These are phyloP conservation scores for Chitala chitala DNA, from an alignment of 2,113 vertebrate species.

Conservation along the genomic window DNA sequence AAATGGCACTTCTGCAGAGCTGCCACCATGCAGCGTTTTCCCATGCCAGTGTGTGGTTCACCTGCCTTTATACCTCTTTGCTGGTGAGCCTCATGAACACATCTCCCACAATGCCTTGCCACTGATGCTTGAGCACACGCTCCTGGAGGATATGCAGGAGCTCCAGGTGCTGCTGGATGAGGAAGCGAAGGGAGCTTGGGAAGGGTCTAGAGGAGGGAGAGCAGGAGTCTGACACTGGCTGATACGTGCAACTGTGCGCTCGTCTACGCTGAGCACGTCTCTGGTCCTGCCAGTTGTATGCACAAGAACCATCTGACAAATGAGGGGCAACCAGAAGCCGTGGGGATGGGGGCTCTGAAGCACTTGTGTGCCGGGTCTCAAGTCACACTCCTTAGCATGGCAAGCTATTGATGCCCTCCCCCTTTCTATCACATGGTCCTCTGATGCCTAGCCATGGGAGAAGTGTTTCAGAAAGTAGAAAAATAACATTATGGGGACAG, in stretches of 20 bases:
- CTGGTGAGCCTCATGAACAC: constrained; percentile 90
- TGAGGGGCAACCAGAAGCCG: not conserved
- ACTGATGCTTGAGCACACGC: constrained; percentile 82
- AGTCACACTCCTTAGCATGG: not conserved
- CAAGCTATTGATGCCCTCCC: not conserved
- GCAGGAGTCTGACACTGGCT: not conserved
- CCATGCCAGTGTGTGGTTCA: not conserved
- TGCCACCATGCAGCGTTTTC: too few relatives aligned
- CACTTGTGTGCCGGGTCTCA: not conserved
- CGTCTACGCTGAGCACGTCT: too few relatives aligned
- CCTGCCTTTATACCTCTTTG: constrained; percentile 70
- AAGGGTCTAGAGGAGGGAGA: constrained; percentile 68
- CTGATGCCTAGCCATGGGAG: not conserved
- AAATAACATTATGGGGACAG: not conserved
- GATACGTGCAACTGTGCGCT: too few relatives aligned
- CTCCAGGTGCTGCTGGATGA: constrained; percentile 93
- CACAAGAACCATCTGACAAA: too few relatives aligned
- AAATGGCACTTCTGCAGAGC: too few relatives aligned
- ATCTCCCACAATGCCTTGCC: constrained; percentile 93
- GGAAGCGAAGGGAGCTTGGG: constrained; percentile 83
- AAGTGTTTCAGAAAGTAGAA: not conserved
- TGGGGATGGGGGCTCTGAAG: not conserved
- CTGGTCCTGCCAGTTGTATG: too few relatives aligned
- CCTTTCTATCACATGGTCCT: constrained; percentile 9
- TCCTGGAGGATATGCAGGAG: constrained; percentile 89